Conservation (phyloP, 2,888 invertebrate genomes). For the Pimpla rufipes region DNA sequence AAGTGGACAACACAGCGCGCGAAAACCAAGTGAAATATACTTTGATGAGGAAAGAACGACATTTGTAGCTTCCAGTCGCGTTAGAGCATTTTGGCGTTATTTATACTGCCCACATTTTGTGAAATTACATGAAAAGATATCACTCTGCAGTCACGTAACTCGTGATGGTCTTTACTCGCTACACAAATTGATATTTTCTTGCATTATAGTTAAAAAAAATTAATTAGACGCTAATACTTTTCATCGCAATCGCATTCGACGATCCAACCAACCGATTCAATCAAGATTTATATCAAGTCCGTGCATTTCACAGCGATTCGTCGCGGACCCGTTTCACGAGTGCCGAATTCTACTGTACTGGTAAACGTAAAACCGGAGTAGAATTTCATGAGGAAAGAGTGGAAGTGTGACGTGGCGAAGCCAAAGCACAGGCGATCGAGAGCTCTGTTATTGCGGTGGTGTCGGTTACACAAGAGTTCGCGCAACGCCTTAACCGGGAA, state of each 20-base stretch:
- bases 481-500: slow-evolving; percentile 82
- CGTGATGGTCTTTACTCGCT: background rate
- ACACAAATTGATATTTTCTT: background rate
- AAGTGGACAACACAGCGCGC: background rate
- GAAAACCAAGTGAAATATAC: background rate
- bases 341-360: background rate
- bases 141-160: no score
- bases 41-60: background rate
- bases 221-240: background rate
- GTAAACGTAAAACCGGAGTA: slow-evolving; percentile 45
- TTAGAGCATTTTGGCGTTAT: no score
- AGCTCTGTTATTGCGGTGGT: slow-evolving; percentile 34
- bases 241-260: background rate
- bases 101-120: background rate
- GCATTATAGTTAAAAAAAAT: background rate
- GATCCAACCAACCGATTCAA: background rate
- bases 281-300: background rate
- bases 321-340: background rate
- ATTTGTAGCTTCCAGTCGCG: no score
- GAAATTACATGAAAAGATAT: background rate
- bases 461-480: slow-evolving; percentile 80
- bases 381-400: slow-evolving; percentile 72
- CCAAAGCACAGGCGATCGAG: slow-evolving; percentile 27
- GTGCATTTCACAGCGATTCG: background rate
- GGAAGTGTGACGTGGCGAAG: background rate